Conservation (phyloP, 2,797 vertebrate genomes). For the Sebastes elongatus region DNA sequence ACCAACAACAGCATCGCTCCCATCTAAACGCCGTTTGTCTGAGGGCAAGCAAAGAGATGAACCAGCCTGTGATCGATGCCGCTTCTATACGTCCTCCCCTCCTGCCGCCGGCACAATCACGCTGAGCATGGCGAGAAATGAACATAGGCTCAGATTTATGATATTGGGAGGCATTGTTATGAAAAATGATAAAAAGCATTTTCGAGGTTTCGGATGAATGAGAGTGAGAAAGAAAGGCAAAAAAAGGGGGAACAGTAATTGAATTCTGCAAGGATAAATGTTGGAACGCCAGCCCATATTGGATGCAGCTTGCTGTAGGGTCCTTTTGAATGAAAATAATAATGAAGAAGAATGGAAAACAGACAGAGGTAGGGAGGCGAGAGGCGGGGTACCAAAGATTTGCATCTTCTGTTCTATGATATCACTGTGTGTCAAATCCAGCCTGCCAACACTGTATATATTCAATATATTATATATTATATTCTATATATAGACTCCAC, state of each 20-base stretch:
- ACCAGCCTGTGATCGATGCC: constrained; percentile 61
- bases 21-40: constrained; percentile 17
- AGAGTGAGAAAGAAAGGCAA: neutral
- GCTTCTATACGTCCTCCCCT: constrained; percentile 47
- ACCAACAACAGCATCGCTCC: constrained; percentile 18
- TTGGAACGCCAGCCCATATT: constrained; percentile 34
- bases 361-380: constrained; percentile 1
- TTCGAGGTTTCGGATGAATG: constrained; percentile 56
- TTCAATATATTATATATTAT: constrained; percentile 1
- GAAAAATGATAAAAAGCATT: constrained; percentile 58
- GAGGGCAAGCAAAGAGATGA: constrained; percentile 33
- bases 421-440: constrained; percentile 39
- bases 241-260: constrained; percentile 51
- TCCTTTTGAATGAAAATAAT: constrained; percentile 52
- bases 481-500: neutral
- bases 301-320: constrained; percentile 42
- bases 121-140: constrained; percentile 34
- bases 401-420: constrained; percentile 35
- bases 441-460: constrained; percentile 27
- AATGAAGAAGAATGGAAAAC: constrained; percentile 44
- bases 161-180: constrained; percentile 40
- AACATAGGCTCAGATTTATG: constrained; percentile 57
- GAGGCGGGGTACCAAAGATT: constrained; percentile 11
- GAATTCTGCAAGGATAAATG: constrained; percentile 70
- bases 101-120: constrained; percentile 25